Percentiles rank a stretch among this genome's conserved stretches.
These are phyloP conservation scores for Paralinhomoeus sp. DNA, from an alignment of 2,888 invertebrate genomes.

Conservation along the genomic window DNA sequence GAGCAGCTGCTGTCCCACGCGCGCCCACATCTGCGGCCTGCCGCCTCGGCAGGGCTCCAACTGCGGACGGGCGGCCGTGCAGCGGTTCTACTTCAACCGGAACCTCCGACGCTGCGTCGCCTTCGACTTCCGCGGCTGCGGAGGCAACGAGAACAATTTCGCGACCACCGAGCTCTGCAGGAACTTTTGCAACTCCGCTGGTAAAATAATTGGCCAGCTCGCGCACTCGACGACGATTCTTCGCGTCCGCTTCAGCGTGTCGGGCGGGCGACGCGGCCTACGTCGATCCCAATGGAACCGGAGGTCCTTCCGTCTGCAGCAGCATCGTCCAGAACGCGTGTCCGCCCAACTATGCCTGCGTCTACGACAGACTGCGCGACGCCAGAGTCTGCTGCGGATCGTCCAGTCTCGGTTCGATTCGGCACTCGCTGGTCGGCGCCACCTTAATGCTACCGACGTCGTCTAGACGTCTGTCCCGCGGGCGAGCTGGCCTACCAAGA, in stretches of 20 bases:
- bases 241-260: slow-evolving; percentile 16
- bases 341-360: slow-evolving; percentile 19
- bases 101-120: slow-evolving; percentile 20
- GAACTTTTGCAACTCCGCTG: slow-evolving; percentile 22
- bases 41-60: slow-evolving; percentile 20
- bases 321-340: slow-evolving; percentile 19
- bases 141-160: slow-evolving; percentile 19
- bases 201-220: too few relatives aligned
- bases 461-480: slow-evolving; percentile 19
- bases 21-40: slow-evolving; percentile 20
- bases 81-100: slow-evolving; percentile 20
- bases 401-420: slow-evolving; percentile 13
- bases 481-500: slow-evolving; percentile 24
- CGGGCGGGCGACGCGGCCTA: slow-evolving; percentile 18
- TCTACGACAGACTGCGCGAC: slow-evolving; percentile 16
- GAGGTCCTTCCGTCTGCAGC: slow-evolving; percentile 20
- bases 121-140: slow-evolving; percentile 22
- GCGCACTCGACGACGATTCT: too few relatives aligned
- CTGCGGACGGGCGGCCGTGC: slow-evolving; percentile 19
- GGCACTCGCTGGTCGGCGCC: too few relatives aligned
- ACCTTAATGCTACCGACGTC: too few relatives aligned
- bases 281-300: slow-evolving; percentile 15
- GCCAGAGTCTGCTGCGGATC: slow-evolving; percentile 23
- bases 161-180: slow-evolving; percentile 21
- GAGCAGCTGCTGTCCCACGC: slow-evolving; percentile 16